Evolutionary conservation across 2,888 invertebrate genomes (phyloP).

Genomic region (Syritta pipiens): DNA sequence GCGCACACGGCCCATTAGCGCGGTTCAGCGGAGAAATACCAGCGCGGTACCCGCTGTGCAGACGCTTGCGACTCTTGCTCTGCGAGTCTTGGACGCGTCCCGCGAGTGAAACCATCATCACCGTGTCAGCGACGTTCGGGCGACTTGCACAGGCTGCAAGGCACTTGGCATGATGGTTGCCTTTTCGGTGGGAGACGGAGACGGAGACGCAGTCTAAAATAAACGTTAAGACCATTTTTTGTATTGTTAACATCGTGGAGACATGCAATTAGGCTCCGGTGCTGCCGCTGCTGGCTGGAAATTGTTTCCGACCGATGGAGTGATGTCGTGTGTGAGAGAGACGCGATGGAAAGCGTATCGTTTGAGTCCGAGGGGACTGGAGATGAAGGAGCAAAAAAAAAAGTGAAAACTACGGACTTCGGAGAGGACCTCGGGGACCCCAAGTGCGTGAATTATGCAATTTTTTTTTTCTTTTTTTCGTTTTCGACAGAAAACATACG

Average conservation of each 20-base stretch:
- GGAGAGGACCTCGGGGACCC: neutral
- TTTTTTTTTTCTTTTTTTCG: no score
- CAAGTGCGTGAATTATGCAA: slow-evolving; percentile 24
- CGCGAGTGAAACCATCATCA: slow-evolving; percentile 50
- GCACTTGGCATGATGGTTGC: no score
- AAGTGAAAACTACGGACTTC: neutral
- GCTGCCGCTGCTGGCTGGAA: slow-evolving; percentile 33
- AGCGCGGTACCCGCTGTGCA: slow-evolving; percentile 3
- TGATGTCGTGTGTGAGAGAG: neutral
- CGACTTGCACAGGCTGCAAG: no score
- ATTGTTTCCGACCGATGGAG: slow-evolving; percentile 21
- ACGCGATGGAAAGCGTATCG: neutral
- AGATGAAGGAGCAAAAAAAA: no score
- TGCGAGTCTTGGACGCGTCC: slow-evolving; percentile 1
- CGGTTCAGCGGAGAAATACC: slow-evolving; percentile 15
- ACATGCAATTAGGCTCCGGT: slow-evolving; percentile 59
- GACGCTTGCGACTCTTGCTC: neutral
- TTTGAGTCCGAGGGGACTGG: no score
- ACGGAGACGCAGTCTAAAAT: slow-evolving; percentile 16
- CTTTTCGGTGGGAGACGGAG: no score
- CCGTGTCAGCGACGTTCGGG: no score
- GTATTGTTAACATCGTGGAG: slow-evolving; percentile 52
- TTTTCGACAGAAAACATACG: neutral
- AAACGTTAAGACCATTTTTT: slow-evolving; percentile 41
- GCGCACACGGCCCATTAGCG: slow-evolving; percentile 45